These are phyloP conservation scores for Parnassius smintheus DNA, from an alignment of 2,888 invertebrate species.

Conservation along the genomic window DNA sequence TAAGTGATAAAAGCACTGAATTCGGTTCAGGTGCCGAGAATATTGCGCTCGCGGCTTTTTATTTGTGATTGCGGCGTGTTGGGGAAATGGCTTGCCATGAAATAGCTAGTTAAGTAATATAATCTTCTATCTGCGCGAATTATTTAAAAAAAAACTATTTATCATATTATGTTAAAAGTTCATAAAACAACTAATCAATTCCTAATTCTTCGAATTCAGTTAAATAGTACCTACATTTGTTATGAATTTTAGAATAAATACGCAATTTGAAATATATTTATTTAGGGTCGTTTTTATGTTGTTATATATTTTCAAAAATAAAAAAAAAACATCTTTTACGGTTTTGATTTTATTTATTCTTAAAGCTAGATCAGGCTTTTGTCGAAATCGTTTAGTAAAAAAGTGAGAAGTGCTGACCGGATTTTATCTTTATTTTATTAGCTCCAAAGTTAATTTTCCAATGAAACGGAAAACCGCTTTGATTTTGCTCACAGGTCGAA, in stretches of 20 bases:
- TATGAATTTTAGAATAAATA: too few relatives aligned
- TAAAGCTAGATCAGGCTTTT: constrained; percentile 75
- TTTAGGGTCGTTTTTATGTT: too few relatives aligned
- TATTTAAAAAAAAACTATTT: constrained; percentile 29
- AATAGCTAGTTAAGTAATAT: background rate
- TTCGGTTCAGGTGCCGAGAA: constrained; percentile 59
- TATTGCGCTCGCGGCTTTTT: constrained; percentile 40
- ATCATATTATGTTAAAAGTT: constrained; percentile 13
- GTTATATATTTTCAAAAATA: constrained; percentile 57
- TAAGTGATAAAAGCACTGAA: constrained; percentile 74
- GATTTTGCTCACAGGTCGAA: constrained; percentile 61
- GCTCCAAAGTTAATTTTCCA: constrained; percentile 46
- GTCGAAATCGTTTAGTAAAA: constrained; percentile 55
- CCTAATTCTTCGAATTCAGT: too few relatives aligned
- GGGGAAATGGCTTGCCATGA: constrained; percentile 3
- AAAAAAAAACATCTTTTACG: constrained; percentile 53
- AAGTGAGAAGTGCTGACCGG: constrained; percentile 44
- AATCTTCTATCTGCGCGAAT: constrained; percentile 6
- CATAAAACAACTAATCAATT: constrained; percentile 20
- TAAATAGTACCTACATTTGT: too few relatives aligned
- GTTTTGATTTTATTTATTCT: constrained; percentile 76
- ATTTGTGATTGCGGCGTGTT: constrained; percentile 2
- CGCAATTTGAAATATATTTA: too few relatives aligned
- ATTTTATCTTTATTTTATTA: constrained; percentile 46
- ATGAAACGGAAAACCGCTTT: constrained; percentile 38